These are phyloP conservation scores for Pangasius mekongensis DNA, from an alignment of 2,797 vertebrate species.

Conservation along the genomic window DNA sequence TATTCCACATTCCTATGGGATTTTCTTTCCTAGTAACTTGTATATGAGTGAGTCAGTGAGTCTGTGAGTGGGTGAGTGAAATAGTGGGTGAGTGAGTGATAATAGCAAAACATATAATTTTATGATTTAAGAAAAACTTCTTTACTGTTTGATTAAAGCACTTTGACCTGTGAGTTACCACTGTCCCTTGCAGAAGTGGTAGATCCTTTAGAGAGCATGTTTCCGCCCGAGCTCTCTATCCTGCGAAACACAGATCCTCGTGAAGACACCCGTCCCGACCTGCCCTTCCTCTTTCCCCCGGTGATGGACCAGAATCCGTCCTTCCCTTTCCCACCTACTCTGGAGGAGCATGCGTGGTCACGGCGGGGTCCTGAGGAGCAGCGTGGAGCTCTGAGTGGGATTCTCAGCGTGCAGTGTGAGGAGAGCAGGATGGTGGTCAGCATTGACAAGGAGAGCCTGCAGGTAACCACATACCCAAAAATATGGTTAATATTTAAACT, in stretches of 20 bases:
- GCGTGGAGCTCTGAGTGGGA: slow-evolving; percentile 74
- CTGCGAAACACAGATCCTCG: slow-evolving; percentile 68
- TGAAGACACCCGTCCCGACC: slow-evolving; percentile 63
- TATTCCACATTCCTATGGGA: not conserved
- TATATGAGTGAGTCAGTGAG: not conserved
- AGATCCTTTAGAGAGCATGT: slow-evolving; percentile 64
- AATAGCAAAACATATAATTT: not conserved
- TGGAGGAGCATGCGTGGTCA: slow-evolving; percentile 58
- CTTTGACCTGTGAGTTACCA: not conserved
- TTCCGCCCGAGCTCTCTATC: slow-evolving; percentile 83
- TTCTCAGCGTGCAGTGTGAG: slow-evolving; percentile 84
- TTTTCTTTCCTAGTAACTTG: not conserved
- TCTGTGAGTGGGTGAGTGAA: not conserved
- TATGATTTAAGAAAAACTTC: not conserved
- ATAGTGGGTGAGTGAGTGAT: not conserved
- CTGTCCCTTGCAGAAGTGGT: slow-evolving; percentile 66
- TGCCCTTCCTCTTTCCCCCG: slow-evolving; percentile 73
- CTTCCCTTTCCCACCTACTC: slow-evolving; percentile 50
- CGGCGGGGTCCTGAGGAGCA: slow-evolving; percentile 77
- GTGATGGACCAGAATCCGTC: slow-evolving; percentile 51
- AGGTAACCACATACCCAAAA: slow-evolving; percentile 74
- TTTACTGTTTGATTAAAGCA: not conserved
- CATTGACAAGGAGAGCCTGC: slow-evolving; percentile 86
- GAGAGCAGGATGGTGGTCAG: slow-evolving; percentile 86
- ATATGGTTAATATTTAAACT: not conserved